Conservation (phyloP, 2,113 vertebrate species). For the Ceyx cyanopectus region DNA sequence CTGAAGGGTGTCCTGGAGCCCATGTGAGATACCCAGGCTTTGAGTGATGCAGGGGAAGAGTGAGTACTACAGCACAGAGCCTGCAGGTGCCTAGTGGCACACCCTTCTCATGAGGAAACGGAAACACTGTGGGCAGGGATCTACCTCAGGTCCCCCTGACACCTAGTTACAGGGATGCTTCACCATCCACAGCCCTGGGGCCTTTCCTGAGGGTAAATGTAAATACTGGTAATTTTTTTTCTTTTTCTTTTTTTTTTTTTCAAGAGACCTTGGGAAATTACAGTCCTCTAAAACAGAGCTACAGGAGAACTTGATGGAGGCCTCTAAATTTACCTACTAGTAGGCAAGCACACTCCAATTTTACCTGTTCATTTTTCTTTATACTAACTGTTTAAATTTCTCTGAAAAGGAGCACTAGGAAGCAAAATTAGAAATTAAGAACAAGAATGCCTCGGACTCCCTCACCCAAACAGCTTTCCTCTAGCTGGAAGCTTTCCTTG, state of each 20-base stretch:
- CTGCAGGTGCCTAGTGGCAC: neutral
- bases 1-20: neutral
- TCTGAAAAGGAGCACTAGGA: neutral
- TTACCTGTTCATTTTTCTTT: neutral
- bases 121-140: neutral
- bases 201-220: neutral
- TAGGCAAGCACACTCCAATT: neutral
- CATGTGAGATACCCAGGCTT: rapidly evolving
- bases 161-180: neutral
- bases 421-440: neutral
- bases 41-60: neutral
- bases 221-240: neutral
- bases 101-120: neutral
- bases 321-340: neutral
- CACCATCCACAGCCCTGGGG: too few species aligned
- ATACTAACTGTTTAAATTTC: neutral
- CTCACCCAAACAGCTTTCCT: neutral
- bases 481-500: neutral
- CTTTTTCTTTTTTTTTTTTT: too few species aligned
- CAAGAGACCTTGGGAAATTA: neutral
- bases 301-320: neutral
- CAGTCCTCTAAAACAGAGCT: neutral
- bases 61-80: neutral
- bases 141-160: neutral
- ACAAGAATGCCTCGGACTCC: neutral